These are phyloP conservation scores for Plumapathes pennacea DNA, from an alignment of 92 coral and sea anemone genomes.

Conservation along the genomic window DNA sequence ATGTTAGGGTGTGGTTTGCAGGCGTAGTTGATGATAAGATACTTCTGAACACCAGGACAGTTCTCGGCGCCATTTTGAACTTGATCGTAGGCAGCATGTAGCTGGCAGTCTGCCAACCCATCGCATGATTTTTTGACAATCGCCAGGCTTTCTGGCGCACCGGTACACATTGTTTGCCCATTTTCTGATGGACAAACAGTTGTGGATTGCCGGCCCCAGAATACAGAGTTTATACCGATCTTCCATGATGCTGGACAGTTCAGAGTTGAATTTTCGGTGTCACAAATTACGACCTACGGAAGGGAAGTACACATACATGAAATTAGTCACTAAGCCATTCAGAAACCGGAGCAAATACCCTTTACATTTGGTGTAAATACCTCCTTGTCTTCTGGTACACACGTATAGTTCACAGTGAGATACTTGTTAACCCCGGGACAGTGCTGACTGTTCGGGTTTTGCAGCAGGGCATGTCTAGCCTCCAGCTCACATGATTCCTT, in stretches of 20 bases:
- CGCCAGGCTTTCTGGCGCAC: constrained; percentile 95
- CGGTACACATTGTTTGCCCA: constrained; percentile 98
- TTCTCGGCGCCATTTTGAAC: constrained; percentile 99
- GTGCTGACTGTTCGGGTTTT: constrained; percentile 68
- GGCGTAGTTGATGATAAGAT: constrained; percentile 91
- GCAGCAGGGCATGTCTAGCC: constrained; percentile 88
- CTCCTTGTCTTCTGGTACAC: constrained; percentile 97
- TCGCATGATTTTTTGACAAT: constrained; percentile 94
- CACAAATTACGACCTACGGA: constrained; percentile 88
- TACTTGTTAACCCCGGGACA: constrained; percentile 98
- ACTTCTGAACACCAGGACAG: constrained; percentile 94
- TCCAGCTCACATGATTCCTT: constrained; percentile 94
- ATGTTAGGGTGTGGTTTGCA: constrained; percentile 88
- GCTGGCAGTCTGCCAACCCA: constrained; percentile 74
- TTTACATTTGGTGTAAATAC: background rate
- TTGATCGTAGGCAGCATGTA: constrained; percentile 72
- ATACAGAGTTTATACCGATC: constrained; percentile 91
- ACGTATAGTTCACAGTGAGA: constrained; percentile 87
- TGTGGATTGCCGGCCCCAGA: constrained; percentile 97
- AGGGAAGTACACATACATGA: background rate
- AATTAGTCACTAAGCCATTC: background rate
- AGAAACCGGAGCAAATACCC: background rate
- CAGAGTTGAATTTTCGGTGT: constrained; percentile 88
- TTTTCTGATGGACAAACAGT: constrained; percentile 93
- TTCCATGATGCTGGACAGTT: constrained; percentile 97